Conservation (phyloP, 2,888 invertebrate species). For the Clusia tigrina region DNA sequence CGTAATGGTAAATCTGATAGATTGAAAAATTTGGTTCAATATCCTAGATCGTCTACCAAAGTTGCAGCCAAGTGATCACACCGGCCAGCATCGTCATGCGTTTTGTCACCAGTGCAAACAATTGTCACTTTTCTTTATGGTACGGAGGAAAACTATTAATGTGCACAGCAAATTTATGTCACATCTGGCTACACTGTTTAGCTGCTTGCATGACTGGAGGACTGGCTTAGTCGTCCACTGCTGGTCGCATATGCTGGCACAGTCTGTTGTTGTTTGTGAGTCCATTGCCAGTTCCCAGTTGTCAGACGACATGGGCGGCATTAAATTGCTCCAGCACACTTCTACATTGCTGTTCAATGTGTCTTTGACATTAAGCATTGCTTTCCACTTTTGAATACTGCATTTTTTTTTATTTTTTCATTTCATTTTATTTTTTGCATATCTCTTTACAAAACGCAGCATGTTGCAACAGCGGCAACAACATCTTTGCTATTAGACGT, state of each 20-base stretch:
- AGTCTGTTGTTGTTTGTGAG: conserved; percentile 10
- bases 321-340: conserved; percentile 2
- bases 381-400: not conserved
- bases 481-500: not conserved
- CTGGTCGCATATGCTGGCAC: conserved; percentile 3
- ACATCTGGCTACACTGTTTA: not conserved
- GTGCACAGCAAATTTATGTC: no score
- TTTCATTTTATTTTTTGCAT: no score
- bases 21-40: no score
- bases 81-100: no score
- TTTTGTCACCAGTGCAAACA: no score
- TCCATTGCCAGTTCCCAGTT: not conserved
- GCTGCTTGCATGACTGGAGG: not conserved
- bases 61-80: no score
- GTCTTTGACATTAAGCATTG: conserved; percentile 7
- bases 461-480: not conserved
- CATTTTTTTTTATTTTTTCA: not conserved
- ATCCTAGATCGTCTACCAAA: no score
- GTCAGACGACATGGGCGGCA: not conserved
- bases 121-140: no score
- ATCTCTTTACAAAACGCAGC: not conserved
- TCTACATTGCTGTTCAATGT: not conserved
- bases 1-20: no score
- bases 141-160: no score
- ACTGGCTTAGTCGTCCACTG: not conserved